Percentiles rank a stretch among this genome's conserved stretches.
Evolutionary conservation across 2,888 invertebrate genomes (phyloP).

Genomic region (Carabus problematicus): DNA sequence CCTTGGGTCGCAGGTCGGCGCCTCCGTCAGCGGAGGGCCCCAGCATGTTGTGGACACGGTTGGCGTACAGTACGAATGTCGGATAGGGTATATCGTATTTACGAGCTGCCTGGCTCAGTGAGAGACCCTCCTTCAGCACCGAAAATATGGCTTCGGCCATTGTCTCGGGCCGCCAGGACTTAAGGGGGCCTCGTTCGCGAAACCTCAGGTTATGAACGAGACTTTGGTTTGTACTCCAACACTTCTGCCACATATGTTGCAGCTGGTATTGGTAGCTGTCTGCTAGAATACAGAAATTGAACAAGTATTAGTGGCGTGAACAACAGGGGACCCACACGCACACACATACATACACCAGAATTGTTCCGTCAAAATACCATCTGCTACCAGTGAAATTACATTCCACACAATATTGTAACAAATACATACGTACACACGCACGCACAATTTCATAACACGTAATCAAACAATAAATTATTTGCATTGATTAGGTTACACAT

Average conservation of each 20-base stretch:
- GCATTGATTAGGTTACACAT: too few species aligned
- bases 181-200: slow-evolving; percentile 89
- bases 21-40: slow-evolving; percentile 92
- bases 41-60: slow-evolving; percentile 92
- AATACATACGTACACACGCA: too few species aligned
- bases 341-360: too few species aligned
- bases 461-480: too few species aligned
- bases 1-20: slow-evolving; percentile 89
- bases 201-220: slow-evolving; percentile 90
- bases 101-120: slow-evolving; percentile 87
- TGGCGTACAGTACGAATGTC: slow-evolving; percentile 91
- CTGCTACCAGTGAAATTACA: too few species aligned
- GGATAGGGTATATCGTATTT: slow-evolving; percentile 96
- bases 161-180: slow-evolving; percentile 93
- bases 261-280: slow-evolving; percentile 95
- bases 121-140: slow-evolving; percentile 88
- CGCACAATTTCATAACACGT: too few species aligned
- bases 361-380: too few species aligned
- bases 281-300: slow-evolving; percentile 64
- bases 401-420: too few species aligned
- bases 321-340: too few species aligned
- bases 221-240: slow-evolving; percentile 93
- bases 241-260: slow-evolving; percentile 96
- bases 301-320: too few species aligned
- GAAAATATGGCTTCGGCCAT: slow-evolving; percentile 96